A percentile compares a stretch with the other conserved stretches of the same genome.
Evolutionary conservation across 1,140 invertebrate species (phyloP).

Genomic region (Drosophila asahinai): DNA sequence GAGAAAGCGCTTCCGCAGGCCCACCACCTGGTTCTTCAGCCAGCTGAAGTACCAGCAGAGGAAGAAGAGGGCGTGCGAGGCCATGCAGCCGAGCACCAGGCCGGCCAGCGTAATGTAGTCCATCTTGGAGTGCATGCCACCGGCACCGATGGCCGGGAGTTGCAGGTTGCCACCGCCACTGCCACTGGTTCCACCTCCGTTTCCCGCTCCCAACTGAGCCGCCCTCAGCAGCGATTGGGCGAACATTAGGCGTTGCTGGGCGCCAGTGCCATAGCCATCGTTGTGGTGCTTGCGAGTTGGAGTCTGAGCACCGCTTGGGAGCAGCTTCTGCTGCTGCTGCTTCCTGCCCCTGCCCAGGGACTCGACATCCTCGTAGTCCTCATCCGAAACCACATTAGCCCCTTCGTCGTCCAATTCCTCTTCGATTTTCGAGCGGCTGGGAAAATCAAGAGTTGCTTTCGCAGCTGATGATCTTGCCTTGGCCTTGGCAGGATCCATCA

Average conservation of each 20-base stretch:
- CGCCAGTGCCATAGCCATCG: not conserved
- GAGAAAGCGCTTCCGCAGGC: slow-evolving; percentile 56
- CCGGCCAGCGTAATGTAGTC: slow-evolving; percentile 73
- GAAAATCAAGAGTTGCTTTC: not conserved
- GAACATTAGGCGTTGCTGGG: slow-evolving; percentile 10
- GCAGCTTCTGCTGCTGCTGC: not conserved
- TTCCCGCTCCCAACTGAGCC: too few species aligned
- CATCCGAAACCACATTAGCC: not conserved
- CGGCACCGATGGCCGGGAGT: not conserved
- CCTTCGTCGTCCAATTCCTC: not conserved
- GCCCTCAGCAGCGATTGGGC: slow-evolving; percentile 3
- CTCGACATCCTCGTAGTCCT: too few species aligned
- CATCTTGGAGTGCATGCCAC: slow-evolving; percentile 42
- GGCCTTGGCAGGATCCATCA: not conserved
- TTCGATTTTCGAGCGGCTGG: not conserved
- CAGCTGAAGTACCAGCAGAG: slow-evolving; percentile 70
- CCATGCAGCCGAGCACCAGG: slow-evolving; percentile 56
- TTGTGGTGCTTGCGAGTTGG: not conserved
- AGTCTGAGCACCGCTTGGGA: not conserved
- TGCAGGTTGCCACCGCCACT: not conserved
- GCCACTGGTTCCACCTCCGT: not conserved
- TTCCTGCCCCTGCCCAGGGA: not conserved
- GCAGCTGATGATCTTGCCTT: not conserved
- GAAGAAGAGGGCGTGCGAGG: slow-evolving; percentile 60
- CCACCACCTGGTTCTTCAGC: slow-evolving; percentile 57